Evolutionary conservation across 2,888 invertebrate genomes (phyloP).

Genomic region (Dinocampus coccinellae): DNA sequence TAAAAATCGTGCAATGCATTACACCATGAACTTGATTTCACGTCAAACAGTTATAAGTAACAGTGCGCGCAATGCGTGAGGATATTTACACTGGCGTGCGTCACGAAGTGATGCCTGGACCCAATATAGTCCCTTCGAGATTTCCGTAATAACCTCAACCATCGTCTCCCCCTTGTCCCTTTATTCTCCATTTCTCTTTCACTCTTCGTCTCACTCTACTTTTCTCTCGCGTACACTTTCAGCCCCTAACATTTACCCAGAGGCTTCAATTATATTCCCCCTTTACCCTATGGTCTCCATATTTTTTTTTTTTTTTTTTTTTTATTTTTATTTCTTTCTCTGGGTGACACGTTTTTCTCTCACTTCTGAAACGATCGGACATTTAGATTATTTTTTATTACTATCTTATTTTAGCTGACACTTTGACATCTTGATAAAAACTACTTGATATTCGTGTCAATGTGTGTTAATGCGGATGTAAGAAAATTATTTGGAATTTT

Average conservation of each 20-base stretch:
- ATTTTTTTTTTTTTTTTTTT: not conserved
- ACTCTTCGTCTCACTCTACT: not conserved
- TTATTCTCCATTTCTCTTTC: no score
- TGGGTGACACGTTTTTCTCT: not conserved
- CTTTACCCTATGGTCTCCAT: not conserved
- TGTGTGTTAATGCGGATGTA: not conserved
- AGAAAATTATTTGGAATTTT: conserved; percentile 1
- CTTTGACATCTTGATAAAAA: not conserved
- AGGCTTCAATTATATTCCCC: conserved; percentile 42
- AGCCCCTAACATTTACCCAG: conserved; percentile 29
- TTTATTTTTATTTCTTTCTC: not conserved
- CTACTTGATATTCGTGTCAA: conserved; percentile 14
- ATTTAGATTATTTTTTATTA: conserved; percentile 21
- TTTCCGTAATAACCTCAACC: conserved; percentile 43
- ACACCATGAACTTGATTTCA: not conserved
- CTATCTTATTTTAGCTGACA: not conserved
- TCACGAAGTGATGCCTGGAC: conserved; percentile 13
- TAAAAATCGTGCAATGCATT: not conserved
- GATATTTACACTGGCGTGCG: conserved; percentile 6
- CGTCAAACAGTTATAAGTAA: no score
- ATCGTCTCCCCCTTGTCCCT: not conserved
- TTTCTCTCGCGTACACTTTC: not conserved
- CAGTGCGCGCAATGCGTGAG: not conserved
- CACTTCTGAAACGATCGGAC: conserved; percentile 19
- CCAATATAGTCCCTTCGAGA: conserved; percentile 47